phyloP scores from a whole-genome alignment of 2,113 vertebrate genomes.

The Bos javanicus region DNA sequence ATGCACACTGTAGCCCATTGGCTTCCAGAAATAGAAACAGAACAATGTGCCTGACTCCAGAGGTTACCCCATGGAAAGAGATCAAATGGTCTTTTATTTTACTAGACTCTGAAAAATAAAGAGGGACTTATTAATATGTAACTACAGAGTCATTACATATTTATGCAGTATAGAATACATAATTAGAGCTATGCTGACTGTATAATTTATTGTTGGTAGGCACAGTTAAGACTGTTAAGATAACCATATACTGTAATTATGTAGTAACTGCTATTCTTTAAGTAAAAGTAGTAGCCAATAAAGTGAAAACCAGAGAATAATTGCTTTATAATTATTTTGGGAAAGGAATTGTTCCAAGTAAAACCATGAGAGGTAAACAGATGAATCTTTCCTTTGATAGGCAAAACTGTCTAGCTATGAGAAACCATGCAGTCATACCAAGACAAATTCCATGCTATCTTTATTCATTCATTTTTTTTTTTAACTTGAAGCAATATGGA shows the following conservation, averaged over 20 bases:
- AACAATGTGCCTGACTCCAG: fast-evolving
- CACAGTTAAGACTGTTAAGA: not conserved
- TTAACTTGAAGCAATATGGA: not conserved
- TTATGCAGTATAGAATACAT: slow-evolving; percentile 28
- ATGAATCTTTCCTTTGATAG: not conserved
- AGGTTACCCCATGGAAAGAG: not conserved
- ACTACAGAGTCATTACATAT: slow-evolving; percentile 51
- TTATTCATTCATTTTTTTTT: not conserved
- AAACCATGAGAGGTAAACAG: slow-evolving; percentile 56
- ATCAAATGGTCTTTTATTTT: not conserved
- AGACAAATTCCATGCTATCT: not conserved
- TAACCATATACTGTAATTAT: slow-evolving; percentile 36
- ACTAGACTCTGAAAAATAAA: not conserved
- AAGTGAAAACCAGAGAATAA: slow-evolving; percentile 46
- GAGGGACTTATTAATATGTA: slow-evolving; percentile 52
- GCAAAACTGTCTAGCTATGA: not conserved
- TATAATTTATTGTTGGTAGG: not conserved
- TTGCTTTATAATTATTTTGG: slow-evolving; percentile 60
- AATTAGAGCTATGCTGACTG: not conserved
- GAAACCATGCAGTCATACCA: not conserved
- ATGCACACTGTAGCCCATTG: fast-evolving
- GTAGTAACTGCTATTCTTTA: slow-evolving; percentile 52
- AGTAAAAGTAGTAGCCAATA: slow-evolving; percentile 48
- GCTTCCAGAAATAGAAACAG: not conserved
- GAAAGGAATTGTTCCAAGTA: slow-evolving; percentile 29